Conservation (phyloP, 37 sponge, comb jelly and placozoan species). For the Lycopodina hypogea region DNA sequence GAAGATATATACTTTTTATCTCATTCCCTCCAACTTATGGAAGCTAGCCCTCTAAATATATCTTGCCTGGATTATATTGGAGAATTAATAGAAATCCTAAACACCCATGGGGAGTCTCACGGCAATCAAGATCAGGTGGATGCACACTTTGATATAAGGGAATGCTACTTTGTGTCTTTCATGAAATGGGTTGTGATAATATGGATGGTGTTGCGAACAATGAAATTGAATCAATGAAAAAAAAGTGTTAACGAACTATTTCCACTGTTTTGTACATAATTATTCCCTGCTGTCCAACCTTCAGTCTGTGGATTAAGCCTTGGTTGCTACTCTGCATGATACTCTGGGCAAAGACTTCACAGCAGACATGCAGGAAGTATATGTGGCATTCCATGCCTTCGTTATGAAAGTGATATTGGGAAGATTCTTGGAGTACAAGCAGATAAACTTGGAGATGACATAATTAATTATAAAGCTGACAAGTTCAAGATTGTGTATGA, state of each 20-base stretch:
- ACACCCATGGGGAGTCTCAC: constrained; percentile 48
- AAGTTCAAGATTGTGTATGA: no score
- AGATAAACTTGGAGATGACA: no score
- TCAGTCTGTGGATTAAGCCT: constrained; percentile 57
- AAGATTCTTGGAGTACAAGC: constrained; percentile 41
- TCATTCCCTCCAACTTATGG: constrained; percentile 51
- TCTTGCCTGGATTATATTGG: constrained; percentile 38
- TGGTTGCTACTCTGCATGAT: constrained; percentile 41
- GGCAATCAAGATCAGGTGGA: constrained; percentile 14
- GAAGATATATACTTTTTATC: constrained; percentile 17
- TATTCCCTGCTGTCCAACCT: not conserved
- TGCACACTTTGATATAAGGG: constrained; percentile 62
- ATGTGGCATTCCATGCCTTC: constrained; percentile 35
- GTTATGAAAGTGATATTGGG: constrained; percentile 51
- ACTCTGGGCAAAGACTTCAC: constrained; percentile 57
- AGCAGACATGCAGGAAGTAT: constrained; percentile 52
- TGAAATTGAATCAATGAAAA: no score
- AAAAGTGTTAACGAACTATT: no score
- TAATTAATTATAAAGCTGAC: no score
- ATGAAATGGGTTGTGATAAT: no score
- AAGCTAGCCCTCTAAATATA: constrained; percentile 45
- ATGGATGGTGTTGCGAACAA: no score
- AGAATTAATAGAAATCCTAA: constrained; percentile 13
- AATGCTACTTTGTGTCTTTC: no score
- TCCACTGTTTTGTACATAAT: no score